phyloP scores from a whole-genome alignment of 2,113 vertebrate genomes.

The Channa argus region DNA sequence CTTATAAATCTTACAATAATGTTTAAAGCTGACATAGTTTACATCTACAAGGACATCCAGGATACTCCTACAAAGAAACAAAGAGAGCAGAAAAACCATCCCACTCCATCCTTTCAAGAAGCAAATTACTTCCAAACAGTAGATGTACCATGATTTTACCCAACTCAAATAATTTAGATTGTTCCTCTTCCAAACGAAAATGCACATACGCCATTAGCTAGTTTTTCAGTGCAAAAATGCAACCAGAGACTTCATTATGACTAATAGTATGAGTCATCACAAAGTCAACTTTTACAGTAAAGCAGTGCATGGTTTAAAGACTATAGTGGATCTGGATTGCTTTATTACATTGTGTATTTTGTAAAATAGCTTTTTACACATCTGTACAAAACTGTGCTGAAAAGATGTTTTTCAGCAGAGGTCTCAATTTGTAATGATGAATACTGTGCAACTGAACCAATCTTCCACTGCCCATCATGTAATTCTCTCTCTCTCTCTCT shows the following conservation, averaged over 20 bases:
- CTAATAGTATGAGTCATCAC: conserved; percentile 16
- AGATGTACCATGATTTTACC: background rate
- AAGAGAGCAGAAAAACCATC: too few species aligned
- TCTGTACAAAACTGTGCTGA: background rate
- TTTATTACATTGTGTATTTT: background rate
- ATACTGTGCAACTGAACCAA: conserved; percentile 11
- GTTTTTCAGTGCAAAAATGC: background rate
- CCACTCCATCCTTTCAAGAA: too few species aligned
- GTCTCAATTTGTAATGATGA: background rate
- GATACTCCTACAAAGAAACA: too few species aligned
- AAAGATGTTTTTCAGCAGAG: background rate
- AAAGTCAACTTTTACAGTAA: conserved; percentile 8
- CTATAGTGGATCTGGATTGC: background rate
- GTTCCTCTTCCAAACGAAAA: background rate
- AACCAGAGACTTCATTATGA: conserved; percentile 21
- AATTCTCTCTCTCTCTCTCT: conserved; percentile 23
- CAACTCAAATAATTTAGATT: background rate
- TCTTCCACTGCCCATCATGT: background rate
- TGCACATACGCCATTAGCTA: background rate
- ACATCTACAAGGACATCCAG: too few species aligned
- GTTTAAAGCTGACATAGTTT: too few species aligned
- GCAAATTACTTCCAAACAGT: too few species aligned
- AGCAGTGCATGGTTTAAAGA: background rate
- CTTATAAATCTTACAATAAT: too few species aligned
- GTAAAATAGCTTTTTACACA: background rate